Base-by-base conservation (phyloP, 2,797 vertebrate species). In the Crax fasciolata region DNA sequence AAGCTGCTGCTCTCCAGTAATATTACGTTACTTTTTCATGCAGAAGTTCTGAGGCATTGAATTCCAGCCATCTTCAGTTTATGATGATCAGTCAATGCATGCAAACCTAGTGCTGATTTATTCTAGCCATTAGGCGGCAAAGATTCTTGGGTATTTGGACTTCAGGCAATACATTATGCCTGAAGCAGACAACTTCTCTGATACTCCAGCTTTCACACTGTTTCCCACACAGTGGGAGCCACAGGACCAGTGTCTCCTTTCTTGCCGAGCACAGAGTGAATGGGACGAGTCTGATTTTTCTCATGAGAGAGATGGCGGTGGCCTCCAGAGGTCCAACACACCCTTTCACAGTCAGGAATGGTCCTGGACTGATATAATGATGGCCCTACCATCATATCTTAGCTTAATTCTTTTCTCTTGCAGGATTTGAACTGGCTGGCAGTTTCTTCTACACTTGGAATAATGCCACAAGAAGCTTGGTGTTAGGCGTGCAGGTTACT, bases 41-140 rank as follows among this genome's bases (percentile, higher is more conserved):
- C 4, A 61, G 81, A 84, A 38, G 25, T 77, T 91, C 82, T 86
- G 74, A 78, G 65, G 44, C 38, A 48, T 51, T 19, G 52, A 62
- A 23, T 78, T 91, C 32, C 25, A 84, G 24, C 19, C 0, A 25
- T 91, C 91, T 88, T 86, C 27, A 81, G 86, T 94, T 94, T 78
- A 66, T 66, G 82, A 63, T 61, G 62, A 86, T 70, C 44, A 61
- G 32, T 57, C 43, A 86, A 30, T 39, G 44, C 0, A 0, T 48
- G 38, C 52, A 90, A 91, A 70, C 93, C 75, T 89, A 75, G 67
- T 77, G 18, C 28, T 91, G 72, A 85, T 91, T 95, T 92, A 86
- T 86, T 89, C 52, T 21, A 66, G 63, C 51, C n/a, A 28, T 86
- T 78, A 81, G 9, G 38, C 67, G 82, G n/a, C 75, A 84, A 51